A percentile compares a stretch with the other conserved stretches of the same genome.
These are phyloP conservation scores for Aproaerema taeniolella DNA, from an alignment of 2,888 invertebrate species.

Conservation along the genomic window DNA sequence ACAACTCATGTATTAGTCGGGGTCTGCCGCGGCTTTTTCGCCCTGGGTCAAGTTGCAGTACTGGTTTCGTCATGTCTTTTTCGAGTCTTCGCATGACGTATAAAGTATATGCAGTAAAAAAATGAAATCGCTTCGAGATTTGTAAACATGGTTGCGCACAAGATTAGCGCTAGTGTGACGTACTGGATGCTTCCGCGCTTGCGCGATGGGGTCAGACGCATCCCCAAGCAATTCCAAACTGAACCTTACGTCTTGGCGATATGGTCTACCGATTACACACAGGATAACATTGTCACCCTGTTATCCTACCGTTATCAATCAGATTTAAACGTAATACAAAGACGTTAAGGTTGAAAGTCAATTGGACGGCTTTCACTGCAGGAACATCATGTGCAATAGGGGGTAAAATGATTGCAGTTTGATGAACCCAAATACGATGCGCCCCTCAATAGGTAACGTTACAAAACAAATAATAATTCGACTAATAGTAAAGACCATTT, in stretches of 20 bases:
- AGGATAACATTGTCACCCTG: conserved; percentile 38
- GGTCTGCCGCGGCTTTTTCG: too few relatives aligned
- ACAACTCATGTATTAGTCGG: too few relatives aligned
- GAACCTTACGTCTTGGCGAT: conserved; percentile 46
- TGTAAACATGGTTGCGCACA: conserved; percentile 41
- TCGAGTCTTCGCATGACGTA: too few relatives aligned
- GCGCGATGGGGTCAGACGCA: conserved; percentile 52
- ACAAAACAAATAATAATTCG: conserved; percentile 28
- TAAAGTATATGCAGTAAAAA: too few relatives aligned
- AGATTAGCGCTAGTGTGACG: conserved; percentile 69
- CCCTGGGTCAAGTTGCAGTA: too few relatives aligned
- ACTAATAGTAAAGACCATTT: too few relatives aligned
- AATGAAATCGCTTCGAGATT: too few relatives aligned
- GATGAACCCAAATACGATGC: conserved; percentile 36
- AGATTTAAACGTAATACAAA: not conserved
- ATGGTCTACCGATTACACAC: conserved; percentile 57
- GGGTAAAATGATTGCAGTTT: conserved; percentile 66
- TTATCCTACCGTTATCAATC: not conserved
- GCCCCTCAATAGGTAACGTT: conserved; percentile 42
- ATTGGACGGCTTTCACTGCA: conserved; percentile 27
- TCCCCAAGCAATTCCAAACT: conserved; percentile 49
- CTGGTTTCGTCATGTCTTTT: too few relatives aligned
- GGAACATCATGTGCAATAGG: conserved; percentile 53
- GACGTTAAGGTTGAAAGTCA: conserved; percentile 21
- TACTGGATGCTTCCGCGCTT: conserved; percentile 63